These are phyloP conservation scores for Macroteleia sp. DNA, from an alignment of 2,888 invertebrate genomes.

Conservation along the genomic window DNA sequence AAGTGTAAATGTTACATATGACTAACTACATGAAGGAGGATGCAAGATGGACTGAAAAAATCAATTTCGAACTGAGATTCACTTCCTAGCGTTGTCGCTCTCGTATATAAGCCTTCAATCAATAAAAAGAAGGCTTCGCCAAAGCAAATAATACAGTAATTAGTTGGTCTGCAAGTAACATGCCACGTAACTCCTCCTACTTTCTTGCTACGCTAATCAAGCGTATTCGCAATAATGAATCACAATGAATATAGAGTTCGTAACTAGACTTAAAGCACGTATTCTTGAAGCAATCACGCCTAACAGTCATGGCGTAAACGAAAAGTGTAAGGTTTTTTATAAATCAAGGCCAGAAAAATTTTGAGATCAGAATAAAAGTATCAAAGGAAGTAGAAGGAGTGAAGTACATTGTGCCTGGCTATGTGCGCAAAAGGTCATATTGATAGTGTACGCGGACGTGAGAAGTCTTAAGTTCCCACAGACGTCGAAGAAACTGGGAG, in stretches of 20 bases:
- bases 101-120: conserved; percentile 45
- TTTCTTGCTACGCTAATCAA: conserved; percentile 55
- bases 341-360: conserved; percentile 13
- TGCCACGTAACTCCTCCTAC: conserved; percentile 66
- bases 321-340: not conserved
- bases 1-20: too few species aligned
- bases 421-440: conserved; percentile 48
- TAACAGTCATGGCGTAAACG: not conserved
- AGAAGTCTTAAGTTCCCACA: conserved; percentile 81
- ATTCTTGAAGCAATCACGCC: not conserved
- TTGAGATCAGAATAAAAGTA: conserved; percentile 2
- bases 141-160: conserved; percentile 77
- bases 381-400: conserved; percentile 5
- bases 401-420: conserved; percentile 33
- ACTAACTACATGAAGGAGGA: too few species aligned
- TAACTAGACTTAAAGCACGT: conserved; percentile 22
- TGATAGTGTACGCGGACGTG: conserved; percentile 72
- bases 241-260: conserved; percentile 42
- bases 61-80: too few species aligned
- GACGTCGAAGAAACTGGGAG: conserved; percentile 71
- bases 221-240: conserved; percentile 53
- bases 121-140: conserved; percentile 49
- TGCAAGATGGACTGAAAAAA: too few species aligned
- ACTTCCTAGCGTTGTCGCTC: too few species aligned
- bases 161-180: conserved; percentile 70